A percentile compares a stretch with the other conserved stretches of the same genome.
phyloP scores from a whole-genome alignment of 2,888 invertebrate species.

The Caenorhabditis zanzibari region DNA sequence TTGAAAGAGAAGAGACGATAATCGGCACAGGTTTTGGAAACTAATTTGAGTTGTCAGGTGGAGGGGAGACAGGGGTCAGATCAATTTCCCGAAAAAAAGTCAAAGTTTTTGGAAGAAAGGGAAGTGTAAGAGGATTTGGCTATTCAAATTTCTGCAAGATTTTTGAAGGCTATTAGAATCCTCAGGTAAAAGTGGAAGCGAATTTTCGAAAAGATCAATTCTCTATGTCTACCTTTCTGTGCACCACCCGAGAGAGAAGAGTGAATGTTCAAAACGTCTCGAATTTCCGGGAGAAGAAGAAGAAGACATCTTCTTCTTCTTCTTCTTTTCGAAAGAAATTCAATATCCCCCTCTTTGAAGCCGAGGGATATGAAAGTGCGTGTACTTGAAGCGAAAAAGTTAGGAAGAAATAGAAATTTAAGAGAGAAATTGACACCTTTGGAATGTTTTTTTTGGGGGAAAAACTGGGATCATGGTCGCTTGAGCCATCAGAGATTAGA shows the following conservation, averaged over 20 bases:
- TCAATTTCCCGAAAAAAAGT: constrained; percentile 18
- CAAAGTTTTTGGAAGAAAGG: constrained; percentile 8
- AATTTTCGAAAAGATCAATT: too few relatives aligned
- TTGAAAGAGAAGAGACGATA: too few relatives aligned
- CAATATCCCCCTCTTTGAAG: constrained; percentile 11
- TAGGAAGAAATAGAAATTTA: too few relatives aligned
- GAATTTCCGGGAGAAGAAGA: constrained; percentile 58
- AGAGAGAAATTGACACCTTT: constrained; percentile 22
- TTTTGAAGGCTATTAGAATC: too few relatives aligned
- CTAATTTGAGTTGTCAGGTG: constrained; percentile 62
- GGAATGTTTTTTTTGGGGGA: constrained; percentile 5
- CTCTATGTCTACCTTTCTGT: too few relatives aligned
- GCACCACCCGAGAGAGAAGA: background rate
- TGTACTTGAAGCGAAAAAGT: constrained; percentile 39
- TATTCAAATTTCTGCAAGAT: too few relatives aligned
- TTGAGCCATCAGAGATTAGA: constrained; percentile 6
- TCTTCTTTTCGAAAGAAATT: constrained; percentile 17
- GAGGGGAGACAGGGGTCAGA: constrained; percentile 1
- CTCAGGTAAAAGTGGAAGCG: too few relatives aligned
- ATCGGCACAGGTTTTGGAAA: constrained; percentile 2
- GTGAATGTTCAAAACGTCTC: constrained; percentile 58
- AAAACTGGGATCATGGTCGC: background rate
- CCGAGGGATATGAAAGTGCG: constrained; percentile 12
- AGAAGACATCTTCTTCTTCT: constrained; percentile 15
- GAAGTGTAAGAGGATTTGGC: background rate